Conservation (phyloP, 2,113 vertebrate species). For the Xerus inauris region DNA sequence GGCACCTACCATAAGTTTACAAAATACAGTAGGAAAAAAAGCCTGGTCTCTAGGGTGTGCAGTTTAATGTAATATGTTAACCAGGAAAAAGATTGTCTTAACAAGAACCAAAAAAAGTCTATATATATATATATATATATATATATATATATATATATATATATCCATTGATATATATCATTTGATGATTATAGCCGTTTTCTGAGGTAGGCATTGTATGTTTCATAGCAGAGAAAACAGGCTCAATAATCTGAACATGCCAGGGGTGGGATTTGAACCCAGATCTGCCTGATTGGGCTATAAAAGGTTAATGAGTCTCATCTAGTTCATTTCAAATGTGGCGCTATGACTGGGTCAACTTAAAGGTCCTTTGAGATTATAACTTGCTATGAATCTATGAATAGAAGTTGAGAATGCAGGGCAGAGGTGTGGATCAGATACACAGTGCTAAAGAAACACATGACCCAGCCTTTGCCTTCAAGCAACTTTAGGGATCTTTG, state of each 20-base stretch:
- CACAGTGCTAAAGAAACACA: neutral
- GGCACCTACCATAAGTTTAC: neutral
- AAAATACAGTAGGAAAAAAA: neutral
- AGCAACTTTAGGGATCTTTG: neutral
- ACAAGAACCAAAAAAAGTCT: neutral
- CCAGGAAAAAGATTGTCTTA: neutral
- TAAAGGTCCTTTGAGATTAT: neutral
- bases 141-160: too few species aligned
- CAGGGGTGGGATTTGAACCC: conserved; percentile 39
- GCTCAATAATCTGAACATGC: neutral
- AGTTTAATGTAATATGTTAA: neutral
- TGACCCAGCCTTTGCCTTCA: neutral
- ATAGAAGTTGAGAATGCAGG: neutral
- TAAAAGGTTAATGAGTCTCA: conserved; percentile 7
- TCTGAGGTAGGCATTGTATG: neutral
- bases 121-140: neutral
- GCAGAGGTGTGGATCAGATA: neutral
- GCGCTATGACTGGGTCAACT: neutral
- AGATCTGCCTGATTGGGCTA: neutral
- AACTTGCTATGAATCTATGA: neutral
- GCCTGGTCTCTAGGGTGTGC: neutral
- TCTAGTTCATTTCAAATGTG: neutral
- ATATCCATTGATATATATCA: too few species aligned
- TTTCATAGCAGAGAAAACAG: neutral
- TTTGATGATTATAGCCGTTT: neutral